These are phyloP conservation scores for Crypturellus tataupa DNA, from an alignment of 2,797 vertebrate species.

Conservation along the genomic window DNA sequence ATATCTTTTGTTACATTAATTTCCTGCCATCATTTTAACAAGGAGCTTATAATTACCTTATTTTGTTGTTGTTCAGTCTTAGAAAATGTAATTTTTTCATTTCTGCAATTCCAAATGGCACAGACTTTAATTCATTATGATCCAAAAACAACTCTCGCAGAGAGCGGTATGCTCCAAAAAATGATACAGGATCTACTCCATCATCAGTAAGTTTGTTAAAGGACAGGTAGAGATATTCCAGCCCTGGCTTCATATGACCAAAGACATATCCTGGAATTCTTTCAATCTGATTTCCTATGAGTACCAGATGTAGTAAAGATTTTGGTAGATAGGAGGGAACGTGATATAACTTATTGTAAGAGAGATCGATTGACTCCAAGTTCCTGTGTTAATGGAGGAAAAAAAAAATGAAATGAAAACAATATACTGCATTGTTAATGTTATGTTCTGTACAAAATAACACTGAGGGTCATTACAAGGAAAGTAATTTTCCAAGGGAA, in stretches of 20 bases:
- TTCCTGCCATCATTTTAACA: neutral
- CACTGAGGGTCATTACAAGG: neutral
- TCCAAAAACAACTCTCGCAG: conserved; percentile 95
- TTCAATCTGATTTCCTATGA: conserved; percentile 94
- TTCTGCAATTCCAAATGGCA: conserved; percentile 91
- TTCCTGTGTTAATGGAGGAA: conserved; percentile 82
- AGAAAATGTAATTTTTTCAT: conserved; percentile 93
- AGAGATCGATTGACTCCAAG: conserved; percentile 95
- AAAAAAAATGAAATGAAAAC: neutral
- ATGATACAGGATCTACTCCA: conserved; percentile 90
- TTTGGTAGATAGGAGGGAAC: conserved; percentile 95
- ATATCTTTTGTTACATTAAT: neutral
- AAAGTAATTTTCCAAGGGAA: neutral
- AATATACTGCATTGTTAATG: neutral
- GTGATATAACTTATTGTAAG: conserved; percentile 92
- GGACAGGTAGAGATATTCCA: conserved; percentile 96
- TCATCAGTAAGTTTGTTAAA: conserved; percentile 91
- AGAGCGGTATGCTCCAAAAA: conserved; percentile 90
- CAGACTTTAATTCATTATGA: conserved; percentile 89
- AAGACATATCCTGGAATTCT: conserved; percentile 96
- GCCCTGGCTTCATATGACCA: conserved; percentile 93
- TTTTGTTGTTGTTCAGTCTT: conserved; percentile 93
- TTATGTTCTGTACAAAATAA: neutral
- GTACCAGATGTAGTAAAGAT: conserved; percentile 91
- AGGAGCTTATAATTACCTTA: conserved; percentile 84